phyloP scores from a whole-genome alignment of 2,888 invertebrate genomes.

The Lasiommata megera region DNA sequence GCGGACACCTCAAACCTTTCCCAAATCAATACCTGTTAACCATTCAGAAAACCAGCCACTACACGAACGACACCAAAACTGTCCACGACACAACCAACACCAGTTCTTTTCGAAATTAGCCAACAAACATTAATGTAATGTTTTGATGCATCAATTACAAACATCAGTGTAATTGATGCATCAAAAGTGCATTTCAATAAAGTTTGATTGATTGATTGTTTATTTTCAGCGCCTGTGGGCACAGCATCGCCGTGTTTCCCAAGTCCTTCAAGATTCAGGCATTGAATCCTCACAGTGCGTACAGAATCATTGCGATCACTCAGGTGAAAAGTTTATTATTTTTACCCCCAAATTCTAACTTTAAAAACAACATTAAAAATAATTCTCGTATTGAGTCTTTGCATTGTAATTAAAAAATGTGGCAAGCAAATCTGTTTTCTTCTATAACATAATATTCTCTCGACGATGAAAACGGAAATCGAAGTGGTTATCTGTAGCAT shows the following conservation, averaged over 20 bases:
- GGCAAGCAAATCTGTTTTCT: background rate
- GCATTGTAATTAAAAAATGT: background rate
- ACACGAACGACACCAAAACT: no score
- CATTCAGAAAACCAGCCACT: no score
- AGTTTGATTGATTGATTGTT: no score
- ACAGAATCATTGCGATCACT: constrained; percentile 57
- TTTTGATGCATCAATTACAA: no score
- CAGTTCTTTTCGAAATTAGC: no score
- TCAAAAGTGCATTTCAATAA: no score
- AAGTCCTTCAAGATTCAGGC: constrained; percentile 64
- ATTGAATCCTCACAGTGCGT: constrained; percentile 53
- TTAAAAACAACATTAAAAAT: background rate
- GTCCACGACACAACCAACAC: no score
- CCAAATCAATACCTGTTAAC: no score
- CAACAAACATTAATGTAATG: no score
- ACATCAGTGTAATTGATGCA: no score
- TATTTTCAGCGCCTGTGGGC: constrained; percentile 75
- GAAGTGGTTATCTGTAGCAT: background rate
- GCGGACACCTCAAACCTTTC: no score
- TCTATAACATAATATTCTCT: background rate
- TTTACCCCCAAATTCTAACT: background rate
- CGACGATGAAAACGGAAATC: background rate
- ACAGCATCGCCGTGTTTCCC: constrained; percentile 69
- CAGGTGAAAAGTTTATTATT: constrained; percentile 43
- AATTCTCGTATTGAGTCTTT: background rate